These are phyloP conservation scores for Temnothorax rugatulus DNA, from an alignment of 2,888 invertebrate genomes.

Conservation along the genomic window DNA sequence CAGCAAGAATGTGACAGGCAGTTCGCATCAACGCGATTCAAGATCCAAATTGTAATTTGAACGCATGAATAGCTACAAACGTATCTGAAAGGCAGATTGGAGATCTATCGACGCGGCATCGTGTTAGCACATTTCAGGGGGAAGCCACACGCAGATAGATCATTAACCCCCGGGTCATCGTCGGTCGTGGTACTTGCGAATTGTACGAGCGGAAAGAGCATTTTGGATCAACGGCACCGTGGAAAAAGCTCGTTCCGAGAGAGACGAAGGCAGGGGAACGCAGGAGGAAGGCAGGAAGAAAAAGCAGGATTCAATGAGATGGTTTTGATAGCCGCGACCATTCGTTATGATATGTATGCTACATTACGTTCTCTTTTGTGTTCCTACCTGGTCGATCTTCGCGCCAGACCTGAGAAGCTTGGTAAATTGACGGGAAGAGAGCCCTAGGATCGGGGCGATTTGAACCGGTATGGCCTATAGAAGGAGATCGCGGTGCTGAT, in stretches of 20 bases:
- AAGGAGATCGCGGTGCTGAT: constrained; percentile 37
- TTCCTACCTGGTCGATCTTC: constrained; percentile 6
- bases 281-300: neutral
- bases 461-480: constrained; percentile 27
- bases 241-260: constrained; percentile 44
- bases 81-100: constrained; percentile 53
- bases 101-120: constrained; percentile 59
- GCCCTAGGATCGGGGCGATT: constrained; percentile 36
- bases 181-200: constrained; percentile 60
- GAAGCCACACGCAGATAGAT: constrained; percentile 63
- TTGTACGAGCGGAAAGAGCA: constrained; percentile 47
- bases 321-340: constrained; percentile 62
- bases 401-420: constrained; percentile 24
- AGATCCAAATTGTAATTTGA: constrained; percentile 69
- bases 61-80: constrained; percentile 62
- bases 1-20: constrained; percentile 41
- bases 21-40: constrained; percentile 42
- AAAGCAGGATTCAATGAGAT: constrained; percentile 55
- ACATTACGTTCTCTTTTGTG: constrained; percentile 54
- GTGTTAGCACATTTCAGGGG: constrained; percentile 47
- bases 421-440: constrained; percentile 26
- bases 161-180: constrained; percentile 68
- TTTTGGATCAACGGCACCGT: constrained; percentile 15
- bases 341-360: constrained; percentile 65
- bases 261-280: neutral